Conservation (phyloP, 30 jellyfish, hydroid and myxozoan genomes). For the Turritopsis dohrnii region DNA sequence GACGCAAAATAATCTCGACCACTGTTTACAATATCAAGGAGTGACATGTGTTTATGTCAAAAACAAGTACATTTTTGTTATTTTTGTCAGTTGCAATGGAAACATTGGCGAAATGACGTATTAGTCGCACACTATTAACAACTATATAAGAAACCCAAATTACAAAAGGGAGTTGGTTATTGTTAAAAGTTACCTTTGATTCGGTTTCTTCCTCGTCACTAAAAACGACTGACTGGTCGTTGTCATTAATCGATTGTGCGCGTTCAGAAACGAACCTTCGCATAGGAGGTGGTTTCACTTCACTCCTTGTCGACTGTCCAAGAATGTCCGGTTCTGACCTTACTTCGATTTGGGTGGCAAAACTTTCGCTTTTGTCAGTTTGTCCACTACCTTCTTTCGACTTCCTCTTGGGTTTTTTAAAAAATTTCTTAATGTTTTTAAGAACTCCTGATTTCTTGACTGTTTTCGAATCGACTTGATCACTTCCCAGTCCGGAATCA, state of each 20-base stretch:
- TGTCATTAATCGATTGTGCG: neutral
- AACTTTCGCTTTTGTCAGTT: neutral
- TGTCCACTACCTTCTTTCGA: neutral
- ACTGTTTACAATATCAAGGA: neutral
- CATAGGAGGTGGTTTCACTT: neutral
- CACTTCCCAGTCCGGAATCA: slow-evolving; percentile 18
- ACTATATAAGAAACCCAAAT: neutral
- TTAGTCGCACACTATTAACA: neutral
- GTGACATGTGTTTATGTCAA: neutral
- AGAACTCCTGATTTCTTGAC: slow-evolving; percentile 15
- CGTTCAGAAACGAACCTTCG: neutral
- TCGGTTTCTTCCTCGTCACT: neutral
- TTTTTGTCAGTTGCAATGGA: neutral
- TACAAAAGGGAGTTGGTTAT: neutral
- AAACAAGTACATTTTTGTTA: neutral
- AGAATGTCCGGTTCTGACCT: neutral
- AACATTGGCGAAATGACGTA: neutral
- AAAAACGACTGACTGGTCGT: neutral
- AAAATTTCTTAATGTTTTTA: slow-evolving; percentile 15
- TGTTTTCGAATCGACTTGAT: neutral
- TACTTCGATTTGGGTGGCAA: neutral
- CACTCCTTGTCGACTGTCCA: neutral
- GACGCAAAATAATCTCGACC: neutral
- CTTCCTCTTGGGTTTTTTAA: slow-evolving; percentile 1
- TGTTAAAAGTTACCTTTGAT: neutral